phyloP scores from a whole-genome alignment of 2,888 invertebrate genomes.

The Dryocosmus kuriphilus region DNA sequence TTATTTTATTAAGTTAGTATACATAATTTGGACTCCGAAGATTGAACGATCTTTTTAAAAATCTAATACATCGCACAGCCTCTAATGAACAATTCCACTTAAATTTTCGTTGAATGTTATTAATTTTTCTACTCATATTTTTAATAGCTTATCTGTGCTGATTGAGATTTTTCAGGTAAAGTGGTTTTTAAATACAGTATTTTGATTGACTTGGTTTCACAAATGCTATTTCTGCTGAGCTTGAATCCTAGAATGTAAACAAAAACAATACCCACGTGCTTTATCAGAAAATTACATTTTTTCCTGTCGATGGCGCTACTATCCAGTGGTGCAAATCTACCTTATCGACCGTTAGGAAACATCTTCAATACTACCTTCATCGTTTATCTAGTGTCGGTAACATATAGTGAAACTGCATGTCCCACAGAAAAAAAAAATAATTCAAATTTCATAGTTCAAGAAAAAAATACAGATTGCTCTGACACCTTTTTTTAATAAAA shows the following conservation, averaged over 20 bases:
- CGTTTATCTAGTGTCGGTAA: not conserved
- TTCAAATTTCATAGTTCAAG: not conserved
- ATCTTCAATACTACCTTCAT: not conserved
- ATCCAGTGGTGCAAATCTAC: not conserved
- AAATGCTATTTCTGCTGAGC: not conserved
- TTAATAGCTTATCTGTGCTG: not conserved
- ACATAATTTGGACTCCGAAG: no score
- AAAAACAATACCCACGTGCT: slow-evolving; percentile 50
- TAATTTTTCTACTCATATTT: not conserved
- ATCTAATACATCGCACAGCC: no score
- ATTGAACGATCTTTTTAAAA: no score
- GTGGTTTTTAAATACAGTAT: not conserved
- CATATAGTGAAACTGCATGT: not conserved
- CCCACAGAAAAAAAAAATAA: not conserved
- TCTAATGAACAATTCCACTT: not conserved
- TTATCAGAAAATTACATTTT: not conserved
- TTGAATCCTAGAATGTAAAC: slow-evolving; percentile 43
- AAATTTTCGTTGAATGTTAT: not conserved
- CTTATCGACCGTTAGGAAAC: not conserved
- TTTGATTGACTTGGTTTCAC: not conserved
- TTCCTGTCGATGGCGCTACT: slow-evolving; percentile 2
- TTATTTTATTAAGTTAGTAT: no score
- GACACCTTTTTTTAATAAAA: not conserved
- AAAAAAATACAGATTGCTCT: not conserved
- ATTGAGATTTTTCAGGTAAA: not conserved